Evolutionary conservation across 2,797 vertebrate species (phyloP).

Genomic region (Tarsius wallacei): DNA sequence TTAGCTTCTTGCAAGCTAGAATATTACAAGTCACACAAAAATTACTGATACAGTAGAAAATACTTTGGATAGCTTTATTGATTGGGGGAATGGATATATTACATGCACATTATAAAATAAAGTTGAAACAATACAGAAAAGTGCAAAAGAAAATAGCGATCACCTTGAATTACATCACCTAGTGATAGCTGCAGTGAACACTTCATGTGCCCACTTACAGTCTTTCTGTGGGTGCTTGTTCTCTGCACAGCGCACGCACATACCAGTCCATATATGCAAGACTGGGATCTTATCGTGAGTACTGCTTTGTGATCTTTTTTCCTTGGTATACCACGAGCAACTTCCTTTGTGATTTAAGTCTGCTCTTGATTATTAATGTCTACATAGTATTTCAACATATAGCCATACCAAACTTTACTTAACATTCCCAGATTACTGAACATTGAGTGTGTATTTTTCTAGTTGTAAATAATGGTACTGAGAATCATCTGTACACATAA

Average conservation of each 20-base stretch:
- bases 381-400: neutral
- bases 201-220: neutral
- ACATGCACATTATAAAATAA: slow-evolving; percentile 12
- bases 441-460: neutral
- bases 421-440: neutral
- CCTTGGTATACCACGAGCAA: neutral
- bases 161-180: neutral
- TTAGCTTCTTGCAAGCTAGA: neutral
- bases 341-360: neutral
- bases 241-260: neutral
- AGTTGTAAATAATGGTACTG: neutral
- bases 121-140: slow-evolving; percentile 32
- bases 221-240: neutral
- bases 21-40: neutral
- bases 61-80: neutral
- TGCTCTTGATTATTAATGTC: neutral
- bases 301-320: neutral
- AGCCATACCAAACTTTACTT: neutral
- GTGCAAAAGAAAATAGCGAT: neutral
- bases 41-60: slow-evolving; percentile 1
- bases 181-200: neutral
- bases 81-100: neutral
- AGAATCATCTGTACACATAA: neutral
- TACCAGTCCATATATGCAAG: neutral
- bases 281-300: neutral